Conservation (phyloP, 2,113 vertebrate species). For the Anseranas semipalmata region DNA sequence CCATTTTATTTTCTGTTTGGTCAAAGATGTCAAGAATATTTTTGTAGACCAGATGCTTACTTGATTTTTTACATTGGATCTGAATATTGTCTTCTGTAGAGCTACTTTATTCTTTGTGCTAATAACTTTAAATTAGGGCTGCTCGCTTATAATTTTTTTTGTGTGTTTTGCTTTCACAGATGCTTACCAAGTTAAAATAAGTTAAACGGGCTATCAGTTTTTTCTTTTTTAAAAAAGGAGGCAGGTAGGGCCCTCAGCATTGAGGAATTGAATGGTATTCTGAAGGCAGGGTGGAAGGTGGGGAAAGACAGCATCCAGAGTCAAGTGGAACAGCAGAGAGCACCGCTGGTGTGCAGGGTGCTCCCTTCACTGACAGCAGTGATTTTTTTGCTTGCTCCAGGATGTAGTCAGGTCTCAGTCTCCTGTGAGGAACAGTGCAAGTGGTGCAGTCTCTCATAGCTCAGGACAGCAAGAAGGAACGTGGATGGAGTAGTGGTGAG, state of each 20-base stretch:
- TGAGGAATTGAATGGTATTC: neutral
- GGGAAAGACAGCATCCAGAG: neutral
- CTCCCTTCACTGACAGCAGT: neutral
- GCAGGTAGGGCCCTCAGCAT: neutral
- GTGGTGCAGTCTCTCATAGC: neutral
- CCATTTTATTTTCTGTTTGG: neutral
- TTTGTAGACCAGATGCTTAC: neutral
- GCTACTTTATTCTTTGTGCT: neutral
- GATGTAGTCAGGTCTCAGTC: neutral
- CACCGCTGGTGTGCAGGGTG: neutral
- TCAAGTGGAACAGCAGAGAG: neutral
- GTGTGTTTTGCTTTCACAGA: neutral
- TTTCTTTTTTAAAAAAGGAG: neutral
- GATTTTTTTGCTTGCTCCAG: neutral
- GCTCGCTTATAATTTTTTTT: neutral
- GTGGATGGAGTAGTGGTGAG: neutral
- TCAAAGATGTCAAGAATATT: neutral
- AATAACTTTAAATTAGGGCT: neutral
- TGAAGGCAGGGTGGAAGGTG: neutral
- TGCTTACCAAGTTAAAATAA: neutral
- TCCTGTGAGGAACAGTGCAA: neutral
- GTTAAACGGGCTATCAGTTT: neutral
- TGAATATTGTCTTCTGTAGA: neutral
- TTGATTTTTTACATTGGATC: neutral
- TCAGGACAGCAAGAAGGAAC: neutral